These are phyloP conservation scores for Euura saliciscinereae DNA, from an alignment of 1,140 invertebrate species.

Conservation along the genomic window DNA sequence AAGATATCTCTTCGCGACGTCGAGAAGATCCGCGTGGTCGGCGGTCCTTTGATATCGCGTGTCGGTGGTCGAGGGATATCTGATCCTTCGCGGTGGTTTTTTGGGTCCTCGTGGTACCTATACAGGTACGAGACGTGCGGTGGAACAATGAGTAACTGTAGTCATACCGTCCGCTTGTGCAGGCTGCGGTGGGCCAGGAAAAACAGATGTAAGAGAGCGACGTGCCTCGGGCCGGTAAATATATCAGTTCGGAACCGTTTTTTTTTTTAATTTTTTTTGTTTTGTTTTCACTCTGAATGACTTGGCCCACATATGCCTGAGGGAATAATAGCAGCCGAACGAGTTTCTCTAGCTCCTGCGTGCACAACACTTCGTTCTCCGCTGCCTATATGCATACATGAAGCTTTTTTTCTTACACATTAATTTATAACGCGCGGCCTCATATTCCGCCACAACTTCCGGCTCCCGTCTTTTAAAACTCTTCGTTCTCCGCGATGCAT, in stretches of 20 bases:
- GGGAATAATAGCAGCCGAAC: constrained; percentile 50
- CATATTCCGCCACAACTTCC: background rate
- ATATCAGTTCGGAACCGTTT: constrained; percentile 39
- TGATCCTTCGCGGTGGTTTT: background rate
- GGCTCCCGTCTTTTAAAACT: background rate
- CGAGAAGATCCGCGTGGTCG: constrained; percentile 14
- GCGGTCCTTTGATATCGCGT: constrained; percentile 41
- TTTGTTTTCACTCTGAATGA: constrained; percentile 33
- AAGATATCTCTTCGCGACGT: background rate
- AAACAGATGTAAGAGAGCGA: constrained; percentile 52
- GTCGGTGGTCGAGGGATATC: constrained; percentile 13
- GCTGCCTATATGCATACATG: background rate
- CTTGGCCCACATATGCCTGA: constrained; percentile 55
- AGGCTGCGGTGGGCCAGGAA: constrained; percentile 17
- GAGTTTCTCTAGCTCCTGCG: background rate
- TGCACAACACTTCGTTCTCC: background rate
- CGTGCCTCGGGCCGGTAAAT: constrained; percentile 31
- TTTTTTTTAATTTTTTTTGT: constrained; percentile 13
- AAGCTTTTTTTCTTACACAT: background rate
- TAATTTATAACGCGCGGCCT: too few species aligned
- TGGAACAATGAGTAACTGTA: constrained; percentile 39
- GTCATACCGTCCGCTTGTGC: constrained; percentile 17
- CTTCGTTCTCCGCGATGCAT: background rate
- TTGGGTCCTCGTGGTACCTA: background rate
- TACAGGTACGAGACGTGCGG: background rate